phyloP scores from a whole-genome alignment of 2,113 vertebrate genomes.

The Ornithorhynchus anatinus region DNA sequence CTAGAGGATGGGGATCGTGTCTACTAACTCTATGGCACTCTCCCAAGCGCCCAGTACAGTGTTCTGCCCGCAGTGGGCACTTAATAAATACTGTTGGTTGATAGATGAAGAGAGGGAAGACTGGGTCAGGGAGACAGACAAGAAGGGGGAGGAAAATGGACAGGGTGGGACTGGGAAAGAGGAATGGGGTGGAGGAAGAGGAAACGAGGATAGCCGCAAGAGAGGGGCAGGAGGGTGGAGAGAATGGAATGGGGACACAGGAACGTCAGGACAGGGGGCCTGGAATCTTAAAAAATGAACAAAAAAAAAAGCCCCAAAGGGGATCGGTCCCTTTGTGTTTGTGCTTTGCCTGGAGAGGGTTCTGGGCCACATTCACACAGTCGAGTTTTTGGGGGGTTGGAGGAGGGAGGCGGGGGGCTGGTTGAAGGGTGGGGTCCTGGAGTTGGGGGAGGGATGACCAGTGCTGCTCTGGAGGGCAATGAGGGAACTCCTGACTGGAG shows the following conservation, averaged over 20 bases:
- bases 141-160: background rate
- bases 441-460: too few relatives aligned
- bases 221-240: background rate
- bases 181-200: background rate
- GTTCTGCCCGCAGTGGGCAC: background rate
- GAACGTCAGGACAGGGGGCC: background rate
- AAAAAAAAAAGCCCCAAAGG: too few relatives aligned
- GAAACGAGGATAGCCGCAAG: background rate
- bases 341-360: too few relatives aligned
- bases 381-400: background rate
- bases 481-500: background rate
- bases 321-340: too few relatives aligned
- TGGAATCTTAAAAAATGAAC: background rate
- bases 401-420: background rate
- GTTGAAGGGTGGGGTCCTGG: too few relatives aligned
- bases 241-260: background rate
- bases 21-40: too few relatives aligned
- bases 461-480: background rate
- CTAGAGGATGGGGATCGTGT: background rate
- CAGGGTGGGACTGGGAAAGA: background rate
- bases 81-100: slow-evolving; percentile 37
- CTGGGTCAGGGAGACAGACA: rapidly evolving
- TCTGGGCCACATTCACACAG: too few relatives aligned
- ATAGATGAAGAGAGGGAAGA: slow-evolving; percentile 9
- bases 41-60: slow-evolving; percentile 1